Conservation (phyloP, 2,113 vertebrate genomes). For the Bubo blakistoni region DNA sequence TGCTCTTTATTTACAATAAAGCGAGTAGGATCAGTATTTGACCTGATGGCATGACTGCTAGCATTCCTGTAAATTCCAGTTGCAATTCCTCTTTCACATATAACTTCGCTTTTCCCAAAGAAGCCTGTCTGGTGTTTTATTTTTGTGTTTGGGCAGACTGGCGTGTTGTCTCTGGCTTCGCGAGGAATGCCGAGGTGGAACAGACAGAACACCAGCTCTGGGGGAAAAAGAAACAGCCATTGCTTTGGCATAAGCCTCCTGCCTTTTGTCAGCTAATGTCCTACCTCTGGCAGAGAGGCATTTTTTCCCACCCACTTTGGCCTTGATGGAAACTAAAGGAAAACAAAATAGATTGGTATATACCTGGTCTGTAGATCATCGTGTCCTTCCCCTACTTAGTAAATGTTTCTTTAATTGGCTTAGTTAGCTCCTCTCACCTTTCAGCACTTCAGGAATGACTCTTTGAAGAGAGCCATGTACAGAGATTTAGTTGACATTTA, state of each 20-base stretch:
- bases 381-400: neutral
- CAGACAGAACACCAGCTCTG: slow-evolving; percentile 5
- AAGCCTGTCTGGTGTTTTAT: neutral
- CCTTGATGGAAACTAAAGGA: slow-evolving; percentile 25
- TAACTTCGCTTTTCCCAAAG: slow-evolving; percentile 18
- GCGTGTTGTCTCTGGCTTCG: slow-evolving; percentile 8
- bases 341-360: slow-evolving; percentile 34
- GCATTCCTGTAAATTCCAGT: slow-evolving; percentile 24
- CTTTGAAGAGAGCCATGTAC: slow-evolving; percentile 58
- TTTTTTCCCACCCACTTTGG: slow-evolving; percentile 31
- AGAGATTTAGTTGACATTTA: slow-evolving; percentile 51
- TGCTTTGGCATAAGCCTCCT: slow-evolving; percentile 7
- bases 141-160: slow-evolving; percentile 11
- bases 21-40: neutral
- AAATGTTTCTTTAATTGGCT: slow-evolving; percentile 62
- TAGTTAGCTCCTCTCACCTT: slow-evolving; percentile 51
- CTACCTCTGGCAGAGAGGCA: neutral
- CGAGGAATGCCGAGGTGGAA: slow-evolving; percentile 15
- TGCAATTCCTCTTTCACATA: neutral
- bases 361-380: slow-evolving; percentile 30
- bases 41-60: slow-evolving; percentile 14
- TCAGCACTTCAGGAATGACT: slow-evolving; percentile 52
- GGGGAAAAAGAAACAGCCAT: neutral
- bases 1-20: neutral
- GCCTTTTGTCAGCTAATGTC: slow-evolving; percentile 43